Evolutionary conservation across 1,140 invertebrate genomes (phyloP).

Genomic region (Trichogramma pretiosum): DNA sequence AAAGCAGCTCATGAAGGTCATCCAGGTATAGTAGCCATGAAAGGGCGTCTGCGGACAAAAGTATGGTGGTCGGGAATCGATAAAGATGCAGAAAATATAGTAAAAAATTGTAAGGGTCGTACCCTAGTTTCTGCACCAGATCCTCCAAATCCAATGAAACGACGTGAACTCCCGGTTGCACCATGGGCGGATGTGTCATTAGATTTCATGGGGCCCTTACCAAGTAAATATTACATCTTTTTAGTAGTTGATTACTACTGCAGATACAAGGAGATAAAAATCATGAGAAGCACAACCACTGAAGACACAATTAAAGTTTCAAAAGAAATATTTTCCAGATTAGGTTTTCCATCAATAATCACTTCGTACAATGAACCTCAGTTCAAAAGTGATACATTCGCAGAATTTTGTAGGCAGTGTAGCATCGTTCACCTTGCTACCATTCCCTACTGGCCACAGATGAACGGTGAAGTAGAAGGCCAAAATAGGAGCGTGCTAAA

Average conservation of each 20-base stretch:
- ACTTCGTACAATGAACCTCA: conserved; percentile 12
- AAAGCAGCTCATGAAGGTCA: conserved; percentile 42
- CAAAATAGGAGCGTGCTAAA: conserved; percentile 27
- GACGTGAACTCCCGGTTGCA: conserved; percentile 21
- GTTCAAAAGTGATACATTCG: background rate
- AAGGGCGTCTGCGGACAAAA: conserved; percentile 43
- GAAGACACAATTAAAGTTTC: conserved; percentile 10
- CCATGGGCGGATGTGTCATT: conserved; percentile 24
- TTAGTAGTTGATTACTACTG: conserved; percentile 26
- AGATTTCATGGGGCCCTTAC: conserved; percentile 23
- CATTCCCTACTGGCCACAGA: conserved; percentile 18
- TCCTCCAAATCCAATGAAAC: conserved; percentile 15
- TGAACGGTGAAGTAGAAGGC: conserved; percentile 24
- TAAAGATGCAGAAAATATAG: conserved; percentile 38
- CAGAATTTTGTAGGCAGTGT: background rate
- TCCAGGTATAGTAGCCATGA: conserved; percentile 48
- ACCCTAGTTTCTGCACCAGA: conserved; percentile 20
- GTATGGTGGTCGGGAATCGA: conserved; percentile 49
- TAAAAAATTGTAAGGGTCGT: conserved; percentile 41
- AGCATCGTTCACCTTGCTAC: background rate
- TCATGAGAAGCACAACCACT: conserved; percentile 18
- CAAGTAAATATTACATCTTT: conserved; percentile 18
- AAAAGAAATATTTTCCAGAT: conserved; percentile 12
- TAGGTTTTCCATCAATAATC: conserved; percentile 6
- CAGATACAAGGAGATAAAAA: conserved; percentile 21